Conservation (phyloP, 1,140 invertebrate species). For the Oncopeltus fasciatus region DNA sequence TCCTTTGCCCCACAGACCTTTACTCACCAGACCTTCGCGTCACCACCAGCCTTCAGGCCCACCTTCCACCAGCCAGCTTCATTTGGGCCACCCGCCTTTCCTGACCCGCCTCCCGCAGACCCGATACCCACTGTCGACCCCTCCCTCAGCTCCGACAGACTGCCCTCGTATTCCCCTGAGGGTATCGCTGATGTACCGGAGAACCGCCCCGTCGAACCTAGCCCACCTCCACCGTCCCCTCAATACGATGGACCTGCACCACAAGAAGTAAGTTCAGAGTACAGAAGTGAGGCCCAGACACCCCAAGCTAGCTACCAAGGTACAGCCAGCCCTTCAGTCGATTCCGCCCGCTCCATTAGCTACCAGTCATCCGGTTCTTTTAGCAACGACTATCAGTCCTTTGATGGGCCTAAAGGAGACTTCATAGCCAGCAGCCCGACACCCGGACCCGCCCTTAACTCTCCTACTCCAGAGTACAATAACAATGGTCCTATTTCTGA, state of each 20-base stretch:
- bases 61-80: neutral
- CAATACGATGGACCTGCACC: no score
- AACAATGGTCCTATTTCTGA: no score
- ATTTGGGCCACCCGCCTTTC: neutral
- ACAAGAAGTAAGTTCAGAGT: neutral
- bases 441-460: no score
- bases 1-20: neutral
- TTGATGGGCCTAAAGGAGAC: no score
- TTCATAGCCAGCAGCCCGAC: no score
- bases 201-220: no score
- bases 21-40: neutral
- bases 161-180: neutral
- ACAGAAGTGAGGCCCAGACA: neutral
- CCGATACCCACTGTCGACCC: neutral
- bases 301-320: neutral
- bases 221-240: no score
- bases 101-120: neutral
- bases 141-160: neutral
- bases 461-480: no score
- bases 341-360: no score
- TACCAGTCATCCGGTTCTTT: no score
- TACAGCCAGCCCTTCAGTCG: no score
- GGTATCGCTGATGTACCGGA: neutral
- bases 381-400: no score
- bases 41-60: neutral